Base-by-base conservation (phyloP, 1,140 invertebrate species). In the Zelostemma sp. region DNA sequence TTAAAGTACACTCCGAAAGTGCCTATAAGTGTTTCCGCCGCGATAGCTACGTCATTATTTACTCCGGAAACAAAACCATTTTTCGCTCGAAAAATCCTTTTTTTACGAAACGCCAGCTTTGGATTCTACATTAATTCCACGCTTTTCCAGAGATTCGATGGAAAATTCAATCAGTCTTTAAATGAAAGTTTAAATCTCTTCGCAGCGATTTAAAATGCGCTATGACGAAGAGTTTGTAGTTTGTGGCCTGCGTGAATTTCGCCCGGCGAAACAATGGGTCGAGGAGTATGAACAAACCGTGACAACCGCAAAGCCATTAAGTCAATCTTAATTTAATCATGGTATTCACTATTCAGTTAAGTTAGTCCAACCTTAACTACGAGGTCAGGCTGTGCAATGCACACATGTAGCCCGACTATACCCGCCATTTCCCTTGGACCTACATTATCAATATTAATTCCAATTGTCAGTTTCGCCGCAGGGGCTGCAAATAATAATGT, bases 251-350 rank as follows among this genome's bases (percentile, higher is more conserved):
- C 59, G 43, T 59, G 55, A 43, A 60, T 67, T 72, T 72, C 63
- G 63, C 67, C 59, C 35, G 40, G 14, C 14, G 31, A 21, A 38
- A 54, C 47, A 59, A n/a, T 16, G 50, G 43, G 21, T 4, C 47
- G 17, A 38, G 21, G 21, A 40, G 49, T 68, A 68, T 61, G 55
- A 67, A 67, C 69, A 60, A 35, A 63, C 54, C 49, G 28, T 51
- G 31, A 40, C 21, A 47, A 55, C 64, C 64, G 18, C 64, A 72
- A 64, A 72, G 64, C 64, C 65, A 68, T 68, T 65, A 68, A 72
- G 61, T 72, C 60, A 72, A 68, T 68, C 61, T 72, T 72, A 68
- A 68, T 72, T 72, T 72, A 68, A 68, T 72, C 56, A 72, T 68
- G 53, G 61, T 14, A 68, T 68, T 68, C 54, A 40, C 51, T 58